phyloP scores from a whole-genome alignment of 2,113 vertebrate genomes.

The Typhlomys cinereus region DNA sequence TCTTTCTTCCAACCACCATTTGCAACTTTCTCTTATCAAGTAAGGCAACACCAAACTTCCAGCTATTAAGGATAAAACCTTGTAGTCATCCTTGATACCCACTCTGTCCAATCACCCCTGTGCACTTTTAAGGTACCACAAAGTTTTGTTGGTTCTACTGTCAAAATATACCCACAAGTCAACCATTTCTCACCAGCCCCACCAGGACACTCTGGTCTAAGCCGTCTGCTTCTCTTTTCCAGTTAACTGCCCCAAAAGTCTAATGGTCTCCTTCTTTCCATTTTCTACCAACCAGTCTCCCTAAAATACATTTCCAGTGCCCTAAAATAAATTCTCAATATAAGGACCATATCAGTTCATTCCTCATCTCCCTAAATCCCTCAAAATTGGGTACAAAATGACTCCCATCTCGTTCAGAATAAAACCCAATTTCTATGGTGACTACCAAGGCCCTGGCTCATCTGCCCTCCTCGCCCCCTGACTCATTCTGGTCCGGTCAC shows the following conservation, averaged over 20 bases:
- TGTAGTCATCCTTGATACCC: background rate
- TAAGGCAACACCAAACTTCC: background rate
- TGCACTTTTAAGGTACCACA: background rate
- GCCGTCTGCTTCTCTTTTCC: background rate
- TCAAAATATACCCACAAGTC: constrained; percentile 12
- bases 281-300: background rate
- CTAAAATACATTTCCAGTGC: background rate
- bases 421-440: background rate
- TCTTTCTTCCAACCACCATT: background rate
- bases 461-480: background rate
- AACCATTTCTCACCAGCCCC: background rate
- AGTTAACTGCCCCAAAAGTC: background rate
- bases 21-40: background rate
- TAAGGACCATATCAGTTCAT: background rate
- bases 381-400: background rate
- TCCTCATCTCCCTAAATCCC: background rate
- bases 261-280: background rate
- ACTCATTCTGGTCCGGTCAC: background rate
- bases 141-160: background rate
- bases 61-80: background rate
- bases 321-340: background rate
- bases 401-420: background rate
- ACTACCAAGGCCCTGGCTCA: background rate
- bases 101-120: background rate
- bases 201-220: background rate